These are phyloP conservation scores for Bombus pyrosoma DNA, from an alignment of 1,140 invertebrate genomes.

Conservation along the genomic window DNA sequence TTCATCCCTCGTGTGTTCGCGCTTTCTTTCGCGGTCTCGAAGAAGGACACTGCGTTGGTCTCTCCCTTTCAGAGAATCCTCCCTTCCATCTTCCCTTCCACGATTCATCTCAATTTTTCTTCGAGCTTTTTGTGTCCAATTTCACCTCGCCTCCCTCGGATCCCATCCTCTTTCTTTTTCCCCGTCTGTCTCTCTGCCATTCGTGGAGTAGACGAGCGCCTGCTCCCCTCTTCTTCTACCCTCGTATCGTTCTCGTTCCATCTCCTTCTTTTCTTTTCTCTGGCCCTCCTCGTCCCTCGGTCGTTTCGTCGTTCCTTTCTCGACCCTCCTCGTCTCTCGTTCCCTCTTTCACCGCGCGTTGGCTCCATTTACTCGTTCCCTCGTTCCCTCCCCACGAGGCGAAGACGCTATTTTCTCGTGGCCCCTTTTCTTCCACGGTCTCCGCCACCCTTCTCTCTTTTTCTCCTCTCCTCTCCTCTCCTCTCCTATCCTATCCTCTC, in stretches of 20 bases:
- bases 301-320: conserved; percentile 70
- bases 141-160: conserved; percentile 68
- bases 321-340: conserved; percentile 56
- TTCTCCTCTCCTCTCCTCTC: conserved; percentile 58
- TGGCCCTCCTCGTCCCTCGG: conserved; percentile 59
- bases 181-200: conserved; percentile 54
- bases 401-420: conserved; percentile 74
- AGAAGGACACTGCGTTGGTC: conserved; percentile 62
- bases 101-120: conserved; percentile 79
- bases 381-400: conserved; percentile 55
- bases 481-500: conserved; percentile 47
- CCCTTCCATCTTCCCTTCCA: conserved; percentile 68
- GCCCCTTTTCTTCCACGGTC: conserved; percentile 70
- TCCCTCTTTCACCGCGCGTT: conserved; percentile 61
- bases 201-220: conserved; percentile 45
- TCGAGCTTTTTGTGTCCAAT: conserved; percentile 73
- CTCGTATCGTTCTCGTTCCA: conserved; percentile 54
- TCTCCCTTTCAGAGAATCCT: conserved; percentile 50
- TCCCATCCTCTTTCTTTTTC: conserved; percentile 66
- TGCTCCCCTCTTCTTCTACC: conserved; percentile 52
- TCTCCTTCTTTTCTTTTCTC: conserved; percentile 58
- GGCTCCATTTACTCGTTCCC: conserved; percentile 65
- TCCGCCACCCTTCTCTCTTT: conserved; percentile 51
- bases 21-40: conserved; percentile 62
- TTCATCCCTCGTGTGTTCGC: conserved; percentile 55